Percentiles rank a stretch among this genome's conserved stretches.
Conservation (phyloP, 2,797 vertebrate species). For the Brachyrhaphis roseni region DNA sequence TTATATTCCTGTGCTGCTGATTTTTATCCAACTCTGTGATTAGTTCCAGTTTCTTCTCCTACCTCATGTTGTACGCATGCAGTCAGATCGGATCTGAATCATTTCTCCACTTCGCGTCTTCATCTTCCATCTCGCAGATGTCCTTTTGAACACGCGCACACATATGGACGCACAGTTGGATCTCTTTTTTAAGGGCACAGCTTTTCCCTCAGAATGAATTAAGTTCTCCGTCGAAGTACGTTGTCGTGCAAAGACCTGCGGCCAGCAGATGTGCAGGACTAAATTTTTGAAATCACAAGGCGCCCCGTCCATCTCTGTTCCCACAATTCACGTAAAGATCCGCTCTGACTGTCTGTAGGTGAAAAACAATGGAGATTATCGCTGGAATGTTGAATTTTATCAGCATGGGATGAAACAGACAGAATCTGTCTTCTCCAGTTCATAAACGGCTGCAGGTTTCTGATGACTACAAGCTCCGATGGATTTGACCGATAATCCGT, state of each 20-base stretch:
- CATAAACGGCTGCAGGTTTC: background rate
- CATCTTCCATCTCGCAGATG: background rate
- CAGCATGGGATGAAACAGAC: constrained; percentile 12
- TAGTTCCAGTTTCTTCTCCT: background rate
- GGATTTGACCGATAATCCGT: background rate
- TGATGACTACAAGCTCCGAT: background rate
- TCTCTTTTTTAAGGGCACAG: background rate
- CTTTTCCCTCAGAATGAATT: background rate
- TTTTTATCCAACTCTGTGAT: background rate
- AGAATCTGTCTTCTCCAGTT: background rate
- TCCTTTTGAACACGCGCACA: background rate
- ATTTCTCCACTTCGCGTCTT: background rate
- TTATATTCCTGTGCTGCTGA: background rate
- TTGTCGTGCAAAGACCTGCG: background rate
- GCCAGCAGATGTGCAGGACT: constrained; percentile 1
- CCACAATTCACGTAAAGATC: background rate
- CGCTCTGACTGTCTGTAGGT: background rate
- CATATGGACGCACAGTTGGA: background rate
- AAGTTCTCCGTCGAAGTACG: background rate
- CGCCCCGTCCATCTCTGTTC: background rate
- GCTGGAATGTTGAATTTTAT: background rate
- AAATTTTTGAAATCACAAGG: constrained; percentile 3
- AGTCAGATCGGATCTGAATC: background rate
- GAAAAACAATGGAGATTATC: background rate
- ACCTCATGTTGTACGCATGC: background rate